A percentile compares a stretch with the other conserved stretches of the same genome.
Evolutionary conservation across 2,888 invertebrate species (phyloP).

Genomic region (Ariolimax columbianus): DNA sequence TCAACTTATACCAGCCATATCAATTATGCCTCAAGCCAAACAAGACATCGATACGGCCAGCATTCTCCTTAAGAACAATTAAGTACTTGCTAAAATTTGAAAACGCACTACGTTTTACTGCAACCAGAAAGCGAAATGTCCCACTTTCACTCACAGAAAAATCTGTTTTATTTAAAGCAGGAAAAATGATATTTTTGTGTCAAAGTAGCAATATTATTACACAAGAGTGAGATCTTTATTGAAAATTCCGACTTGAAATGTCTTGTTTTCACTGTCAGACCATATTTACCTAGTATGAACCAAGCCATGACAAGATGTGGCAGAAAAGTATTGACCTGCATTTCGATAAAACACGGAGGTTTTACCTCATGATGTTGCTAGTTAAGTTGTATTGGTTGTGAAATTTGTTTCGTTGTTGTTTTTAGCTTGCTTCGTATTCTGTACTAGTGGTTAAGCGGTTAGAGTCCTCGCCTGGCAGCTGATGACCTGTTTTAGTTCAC

Average conservation of each 20-base stretch:
- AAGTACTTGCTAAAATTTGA: not conserved
- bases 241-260: not conserved
- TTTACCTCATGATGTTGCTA: not conserved
- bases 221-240: not conserved
- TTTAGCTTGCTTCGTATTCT: not conserved
- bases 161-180: not conserved
- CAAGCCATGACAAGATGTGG: not conserved
- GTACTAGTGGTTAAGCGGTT: no score
- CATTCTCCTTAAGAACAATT: conserved; percentile 3
- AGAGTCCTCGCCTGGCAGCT: no score
- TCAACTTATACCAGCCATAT: conserved; percentile 18
- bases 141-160: not conserved
- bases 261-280: not conserved
- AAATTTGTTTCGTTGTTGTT: not conserved
- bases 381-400: not conserved
- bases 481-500: no score
- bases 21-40: not conserved
- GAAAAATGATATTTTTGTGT: not conserved
- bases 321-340: not conserved
- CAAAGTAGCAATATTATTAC: not conserved
- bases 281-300: not conserved
- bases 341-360: not conserved
- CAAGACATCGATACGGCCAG: conserved; percentile 12
- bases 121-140: not conserved
- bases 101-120: not conserved